Percentiles rank a stretch among this genome's conserved stretches.
Evolutionary conservation across 1,140 invertebrate species (phyloP).

Genomic region (Aricia agestis): DNA sequence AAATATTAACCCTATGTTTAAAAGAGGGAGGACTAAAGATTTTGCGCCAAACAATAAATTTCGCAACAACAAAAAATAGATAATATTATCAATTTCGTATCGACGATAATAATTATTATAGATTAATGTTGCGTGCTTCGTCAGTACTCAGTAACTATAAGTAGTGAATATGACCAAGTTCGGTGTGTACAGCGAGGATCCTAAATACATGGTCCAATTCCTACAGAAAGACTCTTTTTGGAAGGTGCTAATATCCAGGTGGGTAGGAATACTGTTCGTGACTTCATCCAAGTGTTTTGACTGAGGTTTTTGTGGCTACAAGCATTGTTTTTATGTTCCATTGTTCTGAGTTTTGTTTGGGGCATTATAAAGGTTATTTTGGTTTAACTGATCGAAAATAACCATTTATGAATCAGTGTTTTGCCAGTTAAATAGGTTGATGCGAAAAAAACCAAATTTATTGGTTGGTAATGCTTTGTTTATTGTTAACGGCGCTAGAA

Average conservation of each 20-base stretch:
- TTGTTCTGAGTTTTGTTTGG: no score
- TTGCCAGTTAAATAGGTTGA: no score
- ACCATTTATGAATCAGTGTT: no score
- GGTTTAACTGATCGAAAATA: no score
- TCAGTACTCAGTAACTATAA: neutral
- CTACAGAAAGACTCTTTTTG: neutral
- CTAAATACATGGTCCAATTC: neutral
- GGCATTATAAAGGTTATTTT: no score
- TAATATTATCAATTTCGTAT: neutral
- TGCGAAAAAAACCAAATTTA: neutral
- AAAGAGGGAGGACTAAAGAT: no score
- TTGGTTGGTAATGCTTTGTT: neutral
- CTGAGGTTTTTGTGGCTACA: neutral
- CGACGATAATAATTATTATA: neutral
- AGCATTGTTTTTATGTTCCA: neutral
- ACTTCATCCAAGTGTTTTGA: neutral
- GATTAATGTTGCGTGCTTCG: neutral
- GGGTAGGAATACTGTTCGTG: neutral
- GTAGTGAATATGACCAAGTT: neutral
- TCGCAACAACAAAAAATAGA: neutral
- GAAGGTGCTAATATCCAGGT: conserved; percentile 1
- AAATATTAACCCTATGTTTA: no score
- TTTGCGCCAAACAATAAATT: no score
- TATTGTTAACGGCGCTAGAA: neutral
- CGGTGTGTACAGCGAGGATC: neutral